Evolutionary conservation across 2,888 invertebrate species (phyloP).

Genomic region (Coelopa pilipes): DNA sequence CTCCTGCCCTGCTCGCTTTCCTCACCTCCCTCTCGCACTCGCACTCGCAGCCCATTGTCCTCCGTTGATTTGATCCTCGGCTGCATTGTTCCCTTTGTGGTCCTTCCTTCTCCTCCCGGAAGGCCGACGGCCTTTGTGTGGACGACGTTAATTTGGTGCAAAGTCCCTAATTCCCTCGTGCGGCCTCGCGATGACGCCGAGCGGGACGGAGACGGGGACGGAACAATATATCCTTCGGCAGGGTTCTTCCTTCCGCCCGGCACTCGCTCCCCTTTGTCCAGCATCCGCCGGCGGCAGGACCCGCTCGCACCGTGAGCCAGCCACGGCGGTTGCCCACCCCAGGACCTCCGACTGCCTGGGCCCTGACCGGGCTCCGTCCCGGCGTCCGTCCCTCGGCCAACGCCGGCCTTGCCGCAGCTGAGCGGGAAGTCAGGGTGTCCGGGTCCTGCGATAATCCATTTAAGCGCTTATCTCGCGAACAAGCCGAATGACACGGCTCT

Average conservation of each 20-base stretch:
- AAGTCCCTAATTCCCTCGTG: slow-evolving; percentile 21
- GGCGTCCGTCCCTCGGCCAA: no score
- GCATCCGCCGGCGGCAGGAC: no score
- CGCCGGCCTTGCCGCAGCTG: no score
- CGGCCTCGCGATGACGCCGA: background rate
- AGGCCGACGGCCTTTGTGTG: background rate
- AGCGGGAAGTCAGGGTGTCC: no score
- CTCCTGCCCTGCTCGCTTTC: no score
- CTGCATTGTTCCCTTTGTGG: background rate
- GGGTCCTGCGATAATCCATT: background rate
- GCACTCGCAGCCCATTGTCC: background rate
- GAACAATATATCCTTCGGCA: background rate
- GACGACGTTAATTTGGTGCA: slow-evolving; percentile 20
- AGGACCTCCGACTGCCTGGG: no score
- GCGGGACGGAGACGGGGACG: background rate
- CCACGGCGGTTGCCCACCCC: no score
- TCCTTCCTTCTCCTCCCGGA: background rate
- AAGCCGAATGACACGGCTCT: background rate
- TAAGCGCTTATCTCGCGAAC: background rate
- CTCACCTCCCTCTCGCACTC: no score
- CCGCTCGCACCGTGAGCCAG: no score
- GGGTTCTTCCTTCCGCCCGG: background rate
- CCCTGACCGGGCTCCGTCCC: no score
- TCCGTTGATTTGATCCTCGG: background rate
- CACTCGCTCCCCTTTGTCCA: no score